A percentile compares a stretch with the other conserved stretches of the same genome.
Conservation (phyloP, 1,140 invertebrate species). For the Yoshiicerus persimilis region DNA sequence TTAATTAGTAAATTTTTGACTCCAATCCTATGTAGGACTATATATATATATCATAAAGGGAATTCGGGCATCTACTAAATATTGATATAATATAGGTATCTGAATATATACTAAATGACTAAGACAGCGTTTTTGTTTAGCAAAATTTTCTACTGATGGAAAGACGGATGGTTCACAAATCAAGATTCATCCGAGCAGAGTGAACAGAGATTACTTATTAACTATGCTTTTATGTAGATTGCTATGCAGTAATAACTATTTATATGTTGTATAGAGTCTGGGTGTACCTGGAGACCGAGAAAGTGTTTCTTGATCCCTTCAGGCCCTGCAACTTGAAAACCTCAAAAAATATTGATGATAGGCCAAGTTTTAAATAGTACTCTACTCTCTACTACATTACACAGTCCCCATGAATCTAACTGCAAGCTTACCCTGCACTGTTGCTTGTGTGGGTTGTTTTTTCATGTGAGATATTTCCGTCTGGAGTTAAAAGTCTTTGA, state of each 20-base stretch:
- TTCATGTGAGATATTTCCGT: neutral
- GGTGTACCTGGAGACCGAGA: too few species aligned
- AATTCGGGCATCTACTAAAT: too few species aligned
- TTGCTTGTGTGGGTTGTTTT: neutral
- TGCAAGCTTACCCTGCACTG: neutral
- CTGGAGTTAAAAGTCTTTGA: neutral
- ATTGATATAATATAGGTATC: too few species aligned
- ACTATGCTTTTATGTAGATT: neutral
- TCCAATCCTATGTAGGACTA: too few species aligned
- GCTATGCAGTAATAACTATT: too few species aligned
- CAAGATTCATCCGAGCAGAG: neutral
- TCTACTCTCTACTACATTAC: neutral
- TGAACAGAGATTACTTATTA: neutral
- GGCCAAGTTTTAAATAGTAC: neutral
- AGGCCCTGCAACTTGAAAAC: neutral
- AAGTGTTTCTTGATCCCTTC: neutral
- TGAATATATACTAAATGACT: too few species aligned
- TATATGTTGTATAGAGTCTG: neutral
- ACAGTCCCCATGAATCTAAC: neutral
- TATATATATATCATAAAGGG: too few species aligned
- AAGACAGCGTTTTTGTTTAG: too few species aligned
- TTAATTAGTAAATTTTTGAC: too few species aligned
- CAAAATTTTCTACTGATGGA: neutral
- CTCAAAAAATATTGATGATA: slow-evolving; percentile 6
- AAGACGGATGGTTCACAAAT: neutral